Conservation (phyloP, 2,888 invertebrate species). For the Carcina quercana region DNA sequence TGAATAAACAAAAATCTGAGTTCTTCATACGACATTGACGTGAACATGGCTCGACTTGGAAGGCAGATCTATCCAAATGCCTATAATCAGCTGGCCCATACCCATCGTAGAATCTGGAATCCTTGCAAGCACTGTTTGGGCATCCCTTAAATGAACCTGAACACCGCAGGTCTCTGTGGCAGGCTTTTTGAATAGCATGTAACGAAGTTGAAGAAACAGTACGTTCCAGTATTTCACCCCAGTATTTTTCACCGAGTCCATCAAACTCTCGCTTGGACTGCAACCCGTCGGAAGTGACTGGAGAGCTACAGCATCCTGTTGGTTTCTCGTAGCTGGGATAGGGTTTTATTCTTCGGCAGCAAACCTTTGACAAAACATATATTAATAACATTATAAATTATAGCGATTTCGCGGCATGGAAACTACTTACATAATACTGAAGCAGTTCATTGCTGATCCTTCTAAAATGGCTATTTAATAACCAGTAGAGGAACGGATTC, state of each 20-base stretch:
- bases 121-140: slow-evolving; percentile 52
- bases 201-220: slow-evolving; percentile 84
- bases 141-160: slow-evolving; percentile 67
- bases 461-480: slow-evolving; percentile 89
- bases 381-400: not conserved
- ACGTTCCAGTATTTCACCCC: slow-evolving; percentile 86
- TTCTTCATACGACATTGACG: slow-evolving; percentile 64
- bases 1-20: slow-evolving; percentile 64
- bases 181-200: slow-evolving; percentile 78
- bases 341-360: slow-evolving; percentile 56
- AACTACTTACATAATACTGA: slow-evolving; percentile 79
- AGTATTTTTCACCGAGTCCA: slow-evolving; percentile 80
- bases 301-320: slow-evolving; percentile 63
- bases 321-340: slow-evolving; percentile 60
- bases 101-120: slow-evolving; percentile 59
- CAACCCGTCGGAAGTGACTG: slow-evolving; percentile 62
- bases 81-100: slow-evolving; percentile 59
- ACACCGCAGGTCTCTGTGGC: slow-evolving; percentile 58
- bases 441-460: slow-evolving; percentile 85
- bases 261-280: slow-evolving; percentile 76
- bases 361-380: slow-evolving; percentile 37
- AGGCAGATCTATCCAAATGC: slow-evolving; percentile 60
- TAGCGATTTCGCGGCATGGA: not conserved
- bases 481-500: slow-evolving; percentile 93
- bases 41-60: slow-evolving; percentile 66